Base-by-base conservation (phyloP, 64 coral and sea anemone species). In the Porites lutea region DNA sequence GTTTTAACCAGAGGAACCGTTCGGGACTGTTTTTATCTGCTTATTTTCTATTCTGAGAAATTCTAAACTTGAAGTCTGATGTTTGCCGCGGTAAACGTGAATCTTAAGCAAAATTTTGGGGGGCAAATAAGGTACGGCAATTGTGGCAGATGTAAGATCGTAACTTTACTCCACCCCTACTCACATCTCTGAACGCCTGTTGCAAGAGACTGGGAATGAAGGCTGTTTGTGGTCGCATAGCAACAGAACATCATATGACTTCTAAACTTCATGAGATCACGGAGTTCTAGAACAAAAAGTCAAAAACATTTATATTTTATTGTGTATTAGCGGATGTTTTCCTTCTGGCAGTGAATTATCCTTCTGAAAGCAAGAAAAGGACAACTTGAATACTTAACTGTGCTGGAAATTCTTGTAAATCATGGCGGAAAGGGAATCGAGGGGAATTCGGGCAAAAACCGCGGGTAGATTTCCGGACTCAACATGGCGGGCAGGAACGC, bases 381-480 rank as follows among this genome's bases (percentile, higher is more conserved):
- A 63, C 81, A 67, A 68, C 81, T 51, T 19, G 21, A 76, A 51
- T 76, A 76, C 73, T 12, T 19, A 18, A 49, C 16, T 15, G 19
- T 18, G 3, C 3, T 65, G 48, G 19, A 20, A 69, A 69, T 59
- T 14, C n/a, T 5, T 55, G 10, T 14, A 70, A 86, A 49, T 10
- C 9, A 88, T 91, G 79, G 43, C 74, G 13, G 89, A 65, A 20
- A 82, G 64, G 48, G 58, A 81, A 22, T 52, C 74, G 74, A 90
- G 76, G n/a, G 72, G 79, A 20, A 66, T 81, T 55, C 88, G 95
- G 10, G 79, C 88, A 54, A 93, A 92, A 51, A 94, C 92, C n/a
- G 88, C 95, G 21, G 95, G 92, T 12, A 89, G 95, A 48, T 97
- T 94, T 78, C 80, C 66, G 14, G 92, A 97, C 16, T 5, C 82